Percentiles rank a stretch among this genome's conserved stretches.
Conservation (phyloP, 2,888 invertebrate genomes). For the Psylliodes chrysocephalus region DNA sequence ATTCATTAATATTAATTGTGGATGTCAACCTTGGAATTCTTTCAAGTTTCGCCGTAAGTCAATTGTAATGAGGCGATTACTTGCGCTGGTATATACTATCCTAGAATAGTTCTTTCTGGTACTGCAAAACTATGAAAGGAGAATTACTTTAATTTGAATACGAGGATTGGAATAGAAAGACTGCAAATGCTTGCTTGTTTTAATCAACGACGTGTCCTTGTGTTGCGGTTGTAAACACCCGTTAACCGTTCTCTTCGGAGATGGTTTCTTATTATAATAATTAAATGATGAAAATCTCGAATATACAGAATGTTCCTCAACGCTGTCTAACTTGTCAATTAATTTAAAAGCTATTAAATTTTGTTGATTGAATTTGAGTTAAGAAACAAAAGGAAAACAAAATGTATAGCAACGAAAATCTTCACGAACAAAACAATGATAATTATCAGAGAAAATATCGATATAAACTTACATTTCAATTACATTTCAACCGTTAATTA, state of each 20-base stretch:
- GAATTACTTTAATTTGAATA: slow-evolving; percentile 13
- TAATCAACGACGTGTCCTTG: slow-evolving; percentile 7
- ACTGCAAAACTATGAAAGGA: neutral
- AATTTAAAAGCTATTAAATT: too few relatives aligned
- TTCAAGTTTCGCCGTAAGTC: slow-evolving; percentile 12
- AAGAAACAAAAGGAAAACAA: too few relatives aligned
- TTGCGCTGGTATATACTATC: neutral
- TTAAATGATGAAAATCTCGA: too few relatives aligned
- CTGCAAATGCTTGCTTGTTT: neutral
- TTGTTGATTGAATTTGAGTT: too few relatives aligned
- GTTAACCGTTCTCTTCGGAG: slow-evolving; percentile 18
- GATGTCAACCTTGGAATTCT: slow-evolving; percentile 24
- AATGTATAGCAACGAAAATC: too few relatives aligned
- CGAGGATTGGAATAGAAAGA: neutral
- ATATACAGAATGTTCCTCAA: too few relatives aligned
- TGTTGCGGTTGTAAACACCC: slow-evolving; percentile 10
- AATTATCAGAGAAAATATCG: too few relatives aligned
- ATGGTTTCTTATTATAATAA: neutral
- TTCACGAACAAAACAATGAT: too few relatives aligned
- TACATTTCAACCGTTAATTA: too few relatives aligned
- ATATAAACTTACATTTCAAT: too few relatives aligned
- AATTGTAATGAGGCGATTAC: slow-evolving; percentile 19
- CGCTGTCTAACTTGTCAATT: too few relatives aligned
- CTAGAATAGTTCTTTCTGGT: neutral
- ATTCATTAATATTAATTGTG: slow-evolving; percentile 21